Evolutionary conservation across 92 coral and sea anemone species (phyloP).

Genomic region (Bergia puertoricense): DNA sequence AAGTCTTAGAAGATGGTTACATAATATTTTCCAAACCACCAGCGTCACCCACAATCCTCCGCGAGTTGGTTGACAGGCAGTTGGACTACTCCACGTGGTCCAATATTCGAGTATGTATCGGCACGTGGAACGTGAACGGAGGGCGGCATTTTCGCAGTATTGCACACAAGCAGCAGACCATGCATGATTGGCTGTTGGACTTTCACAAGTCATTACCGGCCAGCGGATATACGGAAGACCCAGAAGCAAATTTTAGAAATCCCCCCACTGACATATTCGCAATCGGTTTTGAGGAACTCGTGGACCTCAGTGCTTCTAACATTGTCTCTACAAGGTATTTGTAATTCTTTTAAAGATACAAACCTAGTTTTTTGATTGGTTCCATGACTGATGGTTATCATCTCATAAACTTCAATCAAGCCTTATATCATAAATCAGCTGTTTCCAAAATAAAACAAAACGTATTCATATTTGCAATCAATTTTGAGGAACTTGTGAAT

Average conservation of each 20-base stretch:
- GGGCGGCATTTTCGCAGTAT: slow-evolving; percentile 98
- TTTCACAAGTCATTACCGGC: slow-evolving; percentile 84
- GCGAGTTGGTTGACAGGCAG: slow-evolving; percentile 96
- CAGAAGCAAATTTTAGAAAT: slow-evolving; percentile 62
- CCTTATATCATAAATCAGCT: too few species aligned
- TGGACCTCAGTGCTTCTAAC: slow-evolving; percentile 97
- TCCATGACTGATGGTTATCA: too few species aligned
- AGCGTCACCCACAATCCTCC: slow-evolving; percentile 96
- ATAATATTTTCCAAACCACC: neutral
- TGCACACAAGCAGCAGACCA: slow-evolving; percentile 97
- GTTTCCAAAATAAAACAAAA: too few species aligned
- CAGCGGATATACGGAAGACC: slow-evolving; percentile 76
- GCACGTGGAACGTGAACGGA: slow-evolving; percentile 98
- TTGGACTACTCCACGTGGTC: slow-evolving; percentile 99
- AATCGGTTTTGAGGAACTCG: slow-evolving; percentile 98
- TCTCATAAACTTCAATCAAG: neutral
- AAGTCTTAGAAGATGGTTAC: neutral
- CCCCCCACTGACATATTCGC: slow-evolving; percentile 94
- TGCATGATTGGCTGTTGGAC: slow-evolving; percentile 97
- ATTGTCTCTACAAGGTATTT: slow-evolving; percentile 92
- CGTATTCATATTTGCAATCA: too few species aligned
- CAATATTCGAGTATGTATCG: slow-evolving; percentile 86
- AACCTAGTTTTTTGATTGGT: neutral
- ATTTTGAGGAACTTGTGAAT: too few species aligned
- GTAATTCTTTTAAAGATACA: neutral